phyloP scores from a whole-genome alignment of 2,888 invertebrate genomes.

The Lissocephala sabroskyi region DNA sequence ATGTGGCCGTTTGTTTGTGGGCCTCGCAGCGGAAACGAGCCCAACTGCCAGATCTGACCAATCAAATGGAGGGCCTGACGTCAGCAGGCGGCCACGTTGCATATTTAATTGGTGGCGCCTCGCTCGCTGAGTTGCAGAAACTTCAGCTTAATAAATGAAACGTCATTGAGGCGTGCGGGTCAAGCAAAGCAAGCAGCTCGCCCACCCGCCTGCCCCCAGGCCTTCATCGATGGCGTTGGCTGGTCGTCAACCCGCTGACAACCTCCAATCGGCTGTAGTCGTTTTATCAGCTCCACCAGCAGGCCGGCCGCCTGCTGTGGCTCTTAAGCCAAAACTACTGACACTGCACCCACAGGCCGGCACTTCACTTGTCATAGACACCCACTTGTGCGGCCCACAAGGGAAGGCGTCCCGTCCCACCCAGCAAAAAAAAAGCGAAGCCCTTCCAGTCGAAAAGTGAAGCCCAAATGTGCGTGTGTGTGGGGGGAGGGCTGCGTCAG shows the following conservation, averaged over 20 bases:
- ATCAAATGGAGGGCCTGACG: conserved; percentile 25
- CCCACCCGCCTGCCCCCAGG: conserved; percentile 41
- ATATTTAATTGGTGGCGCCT: conserved; percentile 59
- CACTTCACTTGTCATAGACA: conserved; percentile 8
- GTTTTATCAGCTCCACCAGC: conserved; percentile 49
- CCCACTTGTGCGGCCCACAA: not conserved
- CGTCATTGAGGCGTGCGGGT: conserved; percentile 62
- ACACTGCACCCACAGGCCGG: not conserved
- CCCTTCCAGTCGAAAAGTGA: not conserved
- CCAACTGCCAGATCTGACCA: too few species aligned
- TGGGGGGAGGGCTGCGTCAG: conserved; percentile 42
- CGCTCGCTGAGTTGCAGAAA: conserved; percentile 53
- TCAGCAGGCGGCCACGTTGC: conserved; percentile 58
- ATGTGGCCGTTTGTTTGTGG: too few species aligned
- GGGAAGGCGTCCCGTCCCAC: not conserved
- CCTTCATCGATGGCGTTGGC: too few species aligned
- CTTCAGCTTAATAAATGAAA: conserved; percentile 56
- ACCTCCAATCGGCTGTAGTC: conserved; percentile 15
- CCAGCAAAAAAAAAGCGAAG: conserved; percentile 8
- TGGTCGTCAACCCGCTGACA: too few species aligned
- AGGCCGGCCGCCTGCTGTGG: conserved; percentile 14
- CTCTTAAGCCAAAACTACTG: not conserved
- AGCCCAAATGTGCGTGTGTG: too few species aligned
- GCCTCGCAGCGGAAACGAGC: too few species aligned
- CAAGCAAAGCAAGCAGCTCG: conserved; percentile 45